A percentile compares a stretch with the other conserved stretches of the same genome.
Conservation (phyloP, 1,140 invertebrate genomes). For the Bradynema listronoti region DNA sequence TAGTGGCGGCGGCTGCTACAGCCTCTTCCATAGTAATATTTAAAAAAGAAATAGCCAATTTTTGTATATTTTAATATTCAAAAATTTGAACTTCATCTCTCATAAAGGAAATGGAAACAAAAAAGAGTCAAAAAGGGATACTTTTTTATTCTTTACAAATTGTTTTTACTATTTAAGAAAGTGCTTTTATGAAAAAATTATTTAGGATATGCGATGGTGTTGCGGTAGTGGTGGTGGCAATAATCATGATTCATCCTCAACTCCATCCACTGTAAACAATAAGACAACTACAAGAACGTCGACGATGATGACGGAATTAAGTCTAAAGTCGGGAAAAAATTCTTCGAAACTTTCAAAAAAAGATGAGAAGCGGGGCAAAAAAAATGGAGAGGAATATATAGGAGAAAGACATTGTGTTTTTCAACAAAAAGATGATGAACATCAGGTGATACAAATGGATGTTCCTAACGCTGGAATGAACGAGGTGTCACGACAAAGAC, state of each 20-base stretch:
- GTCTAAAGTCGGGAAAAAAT: neutral
- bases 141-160: neutral
- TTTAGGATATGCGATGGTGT: neutral
- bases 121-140: no score
- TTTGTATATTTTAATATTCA: no score
- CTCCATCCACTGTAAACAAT: neutral
- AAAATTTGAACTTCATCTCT: no score
- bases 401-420: no score
- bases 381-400: neutral
- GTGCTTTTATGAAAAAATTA: neutral
- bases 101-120: no score
- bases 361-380: neutral
- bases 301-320: constrained; percentile 5
- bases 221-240: constrained; percentile 12
- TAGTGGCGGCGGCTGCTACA: no score
- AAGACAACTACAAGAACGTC: neutral
- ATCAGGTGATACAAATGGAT: no score
- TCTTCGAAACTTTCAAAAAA: neutral
- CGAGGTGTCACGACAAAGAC: neutral
- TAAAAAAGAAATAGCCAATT: no score
- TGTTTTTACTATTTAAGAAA: neutral
- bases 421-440: no score
- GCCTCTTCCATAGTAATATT: no score
- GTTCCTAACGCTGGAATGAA: neutral
- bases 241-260: constrained; percentile 11